Evolutionary conservation across 2,888 invertebrate genomes (phyloP), one percentile per base, ranked within the genome.

Genomic region (Tetanocera ferruginea): DNA sequence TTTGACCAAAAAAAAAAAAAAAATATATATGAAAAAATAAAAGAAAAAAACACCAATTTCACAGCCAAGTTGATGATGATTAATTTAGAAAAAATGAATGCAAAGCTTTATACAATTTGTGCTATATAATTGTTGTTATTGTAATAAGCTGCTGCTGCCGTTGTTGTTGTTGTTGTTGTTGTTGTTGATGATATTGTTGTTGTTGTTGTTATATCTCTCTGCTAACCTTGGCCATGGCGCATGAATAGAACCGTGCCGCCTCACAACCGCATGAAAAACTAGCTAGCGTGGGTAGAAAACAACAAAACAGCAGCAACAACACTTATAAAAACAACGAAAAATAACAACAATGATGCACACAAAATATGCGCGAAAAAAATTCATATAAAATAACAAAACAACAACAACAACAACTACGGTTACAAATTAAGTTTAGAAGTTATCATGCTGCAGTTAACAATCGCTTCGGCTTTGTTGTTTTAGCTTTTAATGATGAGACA

Each of bases 151-250:
- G 64, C 19, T 49, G 14, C 49, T n/a, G n/a, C 0, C 8, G 43
- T 25, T 43, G 23, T 28, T 69, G 25, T 49, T 69, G 69, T 19
- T 69, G 67, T 43, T 67, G 14, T 5, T 52, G 28, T 25, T 14
- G 1, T 34, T 28, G 23, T 67, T 19, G n/a, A n/a, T n/a, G n/a
- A n/a, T 55, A 14, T 9, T 51, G 25, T 70, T 51, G 25, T 70
- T 70, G 31, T 70, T 23, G 51, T 70, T 51, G 1, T 19, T 69
- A 23, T 34, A 11, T 51, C 52, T 28, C 51, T 43, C 23, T 19
- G 57, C 55, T 51, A 31, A 62, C 73, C 60, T 62, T 62, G 74
- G 74, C 74, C 49, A 74, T 74, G 74, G 74, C 52, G 51, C 64
- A 52, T 74, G 64, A 74, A 66, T 51, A 51, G 57, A 74, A 52